Conservation (phyloP, 2,113 vertebrate genomes). For the Acanthisitta chloris region DNA sequence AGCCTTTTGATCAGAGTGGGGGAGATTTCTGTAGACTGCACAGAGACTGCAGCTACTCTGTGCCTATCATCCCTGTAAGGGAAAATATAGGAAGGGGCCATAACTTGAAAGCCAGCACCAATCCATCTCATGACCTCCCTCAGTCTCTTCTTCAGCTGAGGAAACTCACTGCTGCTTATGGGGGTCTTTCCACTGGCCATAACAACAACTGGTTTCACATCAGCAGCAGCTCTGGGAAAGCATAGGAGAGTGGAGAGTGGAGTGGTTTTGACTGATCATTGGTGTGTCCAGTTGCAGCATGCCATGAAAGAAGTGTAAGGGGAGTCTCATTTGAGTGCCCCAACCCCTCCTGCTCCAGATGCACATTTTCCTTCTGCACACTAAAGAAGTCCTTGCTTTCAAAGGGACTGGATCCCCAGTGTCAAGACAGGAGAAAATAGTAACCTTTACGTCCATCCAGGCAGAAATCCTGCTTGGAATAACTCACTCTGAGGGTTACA, state of each 20-base stretch:
- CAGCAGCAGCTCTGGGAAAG: neutral
- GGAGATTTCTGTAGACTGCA: neutral
- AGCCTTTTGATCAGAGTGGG: neutral
- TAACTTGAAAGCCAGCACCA: neutral
- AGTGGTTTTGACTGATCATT: rapidly evolving
- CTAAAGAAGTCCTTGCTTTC: neutral
- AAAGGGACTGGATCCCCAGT: neutral
- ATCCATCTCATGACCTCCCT: neutral
- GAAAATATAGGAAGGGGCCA: neutral
- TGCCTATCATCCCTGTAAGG: neutral
- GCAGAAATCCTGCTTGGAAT: neutral
- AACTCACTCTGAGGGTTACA: neutral
- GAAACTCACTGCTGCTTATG: neutral
- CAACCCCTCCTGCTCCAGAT: neutral
- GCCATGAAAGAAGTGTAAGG: neutral
- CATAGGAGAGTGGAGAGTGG: rapidly evolving
- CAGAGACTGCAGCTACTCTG: neutral
- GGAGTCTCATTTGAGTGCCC: neutral
- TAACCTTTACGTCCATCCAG: neutral
- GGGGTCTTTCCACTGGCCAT: neutral
- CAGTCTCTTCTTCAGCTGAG: neutral
- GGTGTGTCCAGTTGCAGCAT: neutral
- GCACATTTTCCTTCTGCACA: rapidly evolving
- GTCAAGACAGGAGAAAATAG: neutral
- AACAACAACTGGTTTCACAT: neutral